Base-by-base conservation (phyloP, 2,113 vertebrate genomes). In the Caranx ignobilis region DNA sequence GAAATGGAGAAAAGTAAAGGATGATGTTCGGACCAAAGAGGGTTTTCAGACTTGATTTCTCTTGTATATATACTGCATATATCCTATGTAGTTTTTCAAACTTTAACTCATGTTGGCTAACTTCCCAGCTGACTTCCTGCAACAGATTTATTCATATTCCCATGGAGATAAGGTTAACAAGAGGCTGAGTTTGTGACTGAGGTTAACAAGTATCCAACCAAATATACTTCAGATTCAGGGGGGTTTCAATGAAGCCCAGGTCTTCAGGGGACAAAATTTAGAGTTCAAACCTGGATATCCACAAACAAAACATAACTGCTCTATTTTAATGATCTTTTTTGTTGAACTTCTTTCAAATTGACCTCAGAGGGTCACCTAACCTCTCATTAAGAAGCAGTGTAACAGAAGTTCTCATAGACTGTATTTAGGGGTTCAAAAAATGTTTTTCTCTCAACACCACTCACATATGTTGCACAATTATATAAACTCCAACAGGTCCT, bases 1-100 rank as follows among this genome's bases (percentile, higher is more conserved):
- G 73, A 71, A 79, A 82, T 31, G 31, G 39, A 74, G 68, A 31
- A 82, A 83, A 79, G 66, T 77, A 57, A 72, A 68, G 67, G 50
- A 56, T 45, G 32, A 45, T 56, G 39, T 48, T 64, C 61, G 21
- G n/a, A 18, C 67, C 59, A 32, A 79, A 50, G 48, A 66, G 47
- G 54, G 43, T 77, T 70, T 65, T 50, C 62, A 39, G 52, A 79
- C 80, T 74, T 10, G 62, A 55, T 54, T 47, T 67, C 39, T 57
- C 16, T 19, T 5, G 2, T 70, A 7, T 45, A 7, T 45, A 37
- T 35, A 61, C 11, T n/a, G 19, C 52, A 8, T 26, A 64, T 26
- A 26, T 26, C 26, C 1, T 26, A 26, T 26, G 26, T 47, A 32
- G 72, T 75, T 37, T 50, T 77, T 70, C 31, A 52, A 84, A 80